These are phyloP conservation scores for Dryas iulia DNA, from an alignment of 1,140 invertebrate species.

Conservation along the genomic window DNA sequence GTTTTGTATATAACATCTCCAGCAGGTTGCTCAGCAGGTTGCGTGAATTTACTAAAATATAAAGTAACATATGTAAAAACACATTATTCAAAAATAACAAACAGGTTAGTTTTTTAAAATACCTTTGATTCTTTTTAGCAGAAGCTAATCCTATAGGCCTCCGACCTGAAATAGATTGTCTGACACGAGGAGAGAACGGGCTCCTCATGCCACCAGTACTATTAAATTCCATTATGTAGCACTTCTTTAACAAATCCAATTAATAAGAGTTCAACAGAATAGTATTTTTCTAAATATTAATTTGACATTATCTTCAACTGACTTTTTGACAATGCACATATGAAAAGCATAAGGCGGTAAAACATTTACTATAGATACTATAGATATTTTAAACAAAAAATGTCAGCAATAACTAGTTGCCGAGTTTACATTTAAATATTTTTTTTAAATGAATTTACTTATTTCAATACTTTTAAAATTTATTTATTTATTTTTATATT, in stretches of 20 bases:
- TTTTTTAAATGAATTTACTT: no score
- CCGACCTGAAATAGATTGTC: slow-evolving; percentile 65
- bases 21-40: slow-evolving; percentile 49
- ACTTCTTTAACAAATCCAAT: slow-evolving; percentile 12
- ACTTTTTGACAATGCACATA: background rate
- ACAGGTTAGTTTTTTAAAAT: slow-evolving; percentile 41
- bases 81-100: slow-evolving; percentile 22
- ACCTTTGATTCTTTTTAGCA: slow-evolving; percentile 74
- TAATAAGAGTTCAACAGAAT: slow-evolving; percentile 14
- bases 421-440: no score
- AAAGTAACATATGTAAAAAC: background rate
- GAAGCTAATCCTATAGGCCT: slow-evolving; percentile 63
- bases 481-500: no score
- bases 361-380: background rate
- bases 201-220: slow-evolving; percentile 72
- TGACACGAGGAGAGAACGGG: slow-evolving; percentile 77
- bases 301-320: slow-evolving; percentile 10
- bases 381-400: background rate
- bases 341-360: background rate
- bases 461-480: no score
- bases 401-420: no score
- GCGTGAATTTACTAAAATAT: slow-evolving; percentile 52
- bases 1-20: slow-evolving; percentile 87
- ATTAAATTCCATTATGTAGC: slow-evolving; percentile 65
- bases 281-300: slow-evolving; percentile 15